phyloP scores from a whole-genome alignment of 2,888 invertebrate genomes.

The Tolmerus cingulatus region DNA sequence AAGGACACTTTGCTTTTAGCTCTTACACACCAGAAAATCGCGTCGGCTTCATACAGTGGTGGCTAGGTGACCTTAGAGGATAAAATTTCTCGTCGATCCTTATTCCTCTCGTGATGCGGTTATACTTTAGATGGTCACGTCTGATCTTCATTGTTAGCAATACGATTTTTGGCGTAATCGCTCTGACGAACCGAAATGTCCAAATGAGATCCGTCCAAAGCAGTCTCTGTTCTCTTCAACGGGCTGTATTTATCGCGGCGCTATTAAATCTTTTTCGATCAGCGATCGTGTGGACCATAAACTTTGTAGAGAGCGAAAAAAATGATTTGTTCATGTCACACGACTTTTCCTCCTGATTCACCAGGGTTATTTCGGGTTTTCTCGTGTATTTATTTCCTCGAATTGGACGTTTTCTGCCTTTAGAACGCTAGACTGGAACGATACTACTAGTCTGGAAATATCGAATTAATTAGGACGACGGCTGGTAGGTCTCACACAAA shows the following conservation, averaged over 20 bases:
- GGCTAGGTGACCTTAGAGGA: constrained; percentile 41
- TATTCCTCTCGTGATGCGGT: constrained; percentile 44
- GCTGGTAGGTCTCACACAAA: neutral
- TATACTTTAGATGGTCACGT: constrained; percentile 44
- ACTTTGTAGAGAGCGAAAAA: neutral
- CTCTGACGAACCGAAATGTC: neutral
- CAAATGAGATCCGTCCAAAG: neutral
- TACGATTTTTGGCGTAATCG: constrained; percentile 14
- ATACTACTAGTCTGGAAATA: neutral
- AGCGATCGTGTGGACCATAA: neutral
- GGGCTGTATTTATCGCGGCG: neutral
- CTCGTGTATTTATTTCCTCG: neutral
- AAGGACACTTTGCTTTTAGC: neutral
- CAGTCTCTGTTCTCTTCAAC: neutral
- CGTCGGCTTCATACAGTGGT: constrained; percentile 37
- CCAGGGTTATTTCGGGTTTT: neutral
- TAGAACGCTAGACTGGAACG: neutral
- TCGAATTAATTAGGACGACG: neutral
- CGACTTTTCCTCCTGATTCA: neutral
- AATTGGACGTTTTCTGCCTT: neutral
- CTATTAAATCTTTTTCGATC: neutral
- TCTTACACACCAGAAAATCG: constrained; percentile 23
- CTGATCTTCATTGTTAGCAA: constrained; percentile 49
- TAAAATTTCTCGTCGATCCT: constrained; percentile 43
- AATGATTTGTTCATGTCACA: constrained; percentile 39